These are phyloP conservation scores for Harpalus rufipes DNA, from an alignment of 2,888 invertebrate species.

Conservation along the genomic window DNA sequence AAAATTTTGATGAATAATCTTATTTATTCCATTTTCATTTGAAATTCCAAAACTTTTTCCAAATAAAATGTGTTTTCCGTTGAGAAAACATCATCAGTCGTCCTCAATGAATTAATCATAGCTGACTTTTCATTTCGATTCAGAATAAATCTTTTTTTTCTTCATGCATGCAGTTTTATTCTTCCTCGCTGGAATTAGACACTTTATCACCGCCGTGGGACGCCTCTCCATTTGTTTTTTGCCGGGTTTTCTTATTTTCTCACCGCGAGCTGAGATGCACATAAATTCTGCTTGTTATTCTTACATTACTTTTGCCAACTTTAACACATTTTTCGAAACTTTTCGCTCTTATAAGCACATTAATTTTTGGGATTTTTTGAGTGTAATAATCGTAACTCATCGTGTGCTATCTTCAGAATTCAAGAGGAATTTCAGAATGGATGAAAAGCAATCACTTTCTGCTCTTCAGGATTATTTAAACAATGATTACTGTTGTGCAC, in stretches of 20 bases:
- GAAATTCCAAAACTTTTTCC: too few relatives aligned
- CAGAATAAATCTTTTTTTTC: slow-evolving; percentile 30
- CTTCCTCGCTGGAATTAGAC: slow-evolving; percentile 60
- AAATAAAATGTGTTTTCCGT: not conserved
- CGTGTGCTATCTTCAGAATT: not conserved
- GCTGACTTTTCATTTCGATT: slow-evolving; percentile 38
- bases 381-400: slow-evolving; percentile 23
- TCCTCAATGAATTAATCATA: slow-evolving; percentile 37
- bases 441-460: too few relatives aligned
- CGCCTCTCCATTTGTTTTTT: slow-evolving; percentile 61
- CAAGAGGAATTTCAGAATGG: not conserved
- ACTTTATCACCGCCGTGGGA: slow-evolving; percentile 57
- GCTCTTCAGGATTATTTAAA: too few relatives aligned
- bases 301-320: slow-evolving; percentile 63
- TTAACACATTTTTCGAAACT: slow-evolving; percentile 53
- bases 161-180: slow-evolving; percentile 50
- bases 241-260: slow-evolving; percentile 40
- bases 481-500: too few relatives aligned
- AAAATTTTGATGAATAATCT: too few relatives aligned
- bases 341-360: slow-evolving; percentile 43
- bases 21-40: too few relatives aligned
- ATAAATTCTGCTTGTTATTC: slow-evolving; percentile 62
- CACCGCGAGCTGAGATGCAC: slow-evolving; percentile 26
- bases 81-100: slow-evolving; percentile 15
- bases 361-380: slow-evolving; percentile 42